Base-by-base conservation (phyloP, 2,888 invertebrate genomes). In the Drosophila melanocephala region DNA sequence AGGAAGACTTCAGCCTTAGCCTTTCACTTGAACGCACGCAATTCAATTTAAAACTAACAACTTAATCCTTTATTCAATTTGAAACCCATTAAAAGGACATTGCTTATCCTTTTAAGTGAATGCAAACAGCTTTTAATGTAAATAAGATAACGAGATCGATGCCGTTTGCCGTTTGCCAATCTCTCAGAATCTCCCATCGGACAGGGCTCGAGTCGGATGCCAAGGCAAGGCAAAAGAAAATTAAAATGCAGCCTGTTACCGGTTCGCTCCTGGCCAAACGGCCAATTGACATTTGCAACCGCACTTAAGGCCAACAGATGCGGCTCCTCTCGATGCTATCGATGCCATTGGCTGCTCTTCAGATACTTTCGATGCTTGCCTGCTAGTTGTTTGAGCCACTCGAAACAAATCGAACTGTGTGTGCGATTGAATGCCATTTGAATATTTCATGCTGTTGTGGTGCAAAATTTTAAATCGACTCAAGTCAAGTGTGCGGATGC, bases 1-100 rank as follows among this genome's bases (percentile, higher is more conserved):
- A 56, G 51, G 65, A 60, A 62, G 47, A 65, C 77, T 74, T 85
- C 79, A 73, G 44, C 37, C 58, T 37, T 22, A 51, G 64, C 61
- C 81, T 74, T 80, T 70, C 81, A 84, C 77, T 88, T 76, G 87
- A 76, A 82, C 86, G 83, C 86, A 90, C 87, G 85, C 89, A 92
- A 92, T 89, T 91, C 92, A 91, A 92, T 92, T 93, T 92, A 86
- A 90, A 91, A 93, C 92, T 93, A 93, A 93, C 93, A 93, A 93
- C 91, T 90, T 93, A 93, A 93, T 93, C 93, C 93, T 92, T 93
- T 93, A 93, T 93, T 93, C 93, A 93, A 93, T 93, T 93, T 92
- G 91, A 91, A 93, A 92, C 92, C 93, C 93, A 93, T 93, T 93
- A 93, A 93, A 93, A 93, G 93, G 93, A 93, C 93, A 93, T 91